phyloP scores from a whole-genome alignment of 2,113 vertebrate species.

The Blennius ocellaris region DNA sequence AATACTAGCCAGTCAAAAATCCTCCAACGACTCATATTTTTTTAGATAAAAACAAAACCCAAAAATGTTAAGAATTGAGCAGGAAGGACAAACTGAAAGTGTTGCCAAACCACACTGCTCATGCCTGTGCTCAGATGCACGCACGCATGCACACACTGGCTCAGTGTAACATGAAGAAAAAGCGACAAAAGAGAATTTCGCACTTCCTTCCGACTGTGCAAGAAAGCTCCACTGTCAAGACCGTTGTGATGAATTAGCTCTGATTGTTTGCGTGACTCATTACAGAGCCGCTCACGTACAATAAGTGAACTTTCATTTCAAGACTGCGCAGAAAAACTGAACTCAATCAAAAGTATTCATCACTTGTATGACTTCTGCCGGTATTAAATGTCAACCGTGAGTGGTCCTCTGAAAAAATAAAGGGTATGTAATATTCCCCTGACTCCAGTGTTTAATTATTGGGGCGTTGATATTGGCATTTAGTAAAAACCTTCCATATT shows the following conservation, averaged over 20 bases:
- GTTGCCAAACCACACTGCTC: conserved; percentile 4
- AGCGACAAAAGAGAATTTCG: conserved; percentile 28
- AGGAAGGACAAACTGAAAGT: not conserved
- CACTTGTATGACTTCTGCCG: not conserved
- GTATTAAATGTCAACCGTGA: not conserved
- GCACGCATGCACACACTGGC: not conserved
- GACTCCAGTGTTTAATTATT: not conserved
- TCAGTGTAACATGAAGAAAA: not conserved
- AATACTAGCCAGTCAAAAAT: not conserved
- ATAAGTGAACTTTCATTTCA: not conserved
- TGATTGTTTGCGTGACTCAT: conserved; percentile 23
- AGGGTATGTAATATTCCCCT: no score
- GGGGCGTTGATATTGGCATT: not conserved
- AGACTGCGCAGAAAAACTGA: not conserved
- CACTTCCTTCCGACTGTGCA: conserved; percentile 48
- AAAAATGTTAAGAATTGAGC: not conserved
- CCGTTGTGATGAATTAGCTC: not conserved
- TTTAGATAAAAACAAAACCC: not conserved
- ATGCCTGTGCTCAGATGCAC: not conserved
- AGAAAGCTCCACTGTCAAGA: conserved; percentile 3
- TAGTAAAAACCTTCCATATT: not conserved
- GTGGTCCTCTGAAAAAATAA: no score
- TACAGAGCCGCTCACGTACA: not conserved
- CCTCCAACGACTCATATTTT: not conserved
- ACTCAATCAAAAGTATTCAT: no score